Evolutionary conservation across 2,888 invertebrate genomes (phyloP).

Genomic region (Sarcophaga variegata): DNA sequence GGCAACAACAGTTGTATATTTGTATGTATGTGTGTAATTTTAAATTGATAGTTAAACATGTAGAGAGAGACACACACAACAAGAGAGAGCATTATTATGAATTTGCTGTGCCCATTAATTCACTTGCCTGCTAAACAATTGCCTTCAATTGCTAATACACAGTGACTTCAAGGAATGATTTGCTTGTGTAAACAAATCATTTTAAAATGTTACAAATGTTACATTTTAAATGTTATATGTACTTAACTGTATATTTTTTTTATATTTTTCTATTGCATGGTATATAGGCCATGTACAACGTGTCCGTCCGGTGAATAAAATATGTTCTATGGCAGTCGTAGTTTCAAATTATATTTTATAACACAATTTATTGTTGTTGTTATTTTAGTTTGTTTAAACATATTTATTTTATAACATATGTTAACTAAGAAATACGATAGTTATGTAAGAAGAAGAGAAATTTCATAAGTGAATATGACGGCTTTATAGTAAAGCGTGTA

Average conservation of each 20-base stretch:
- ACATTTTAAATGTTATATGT: not conserved
- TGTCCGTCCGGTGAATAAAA: not conserved
- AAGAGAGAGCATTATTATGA: not conserved
- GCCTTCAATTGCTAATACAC: not conserved
- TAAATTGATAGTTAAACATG: constrained; percentile 47
- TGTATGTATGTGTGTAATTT: constrained; percentile 1
- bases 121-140: constrained; percentile 41
- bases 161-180: not conserved
- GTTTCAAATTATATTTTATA: constrained; percentile 12
- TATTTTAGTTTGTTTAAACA: no score
- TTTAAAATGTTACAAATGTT: not conserved
- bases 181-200: not conserved
- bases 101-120: constrained; percentile 30
- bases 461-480: no score
- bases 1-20: not conserved
- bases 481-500: no score
- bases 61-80: no score
- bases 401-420: no score
- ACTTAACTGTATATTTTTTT: constrained; percentile 46
- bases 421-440: no score
- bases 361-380: no score
- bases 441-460: no score
- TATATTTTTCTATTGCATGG: not conserved
- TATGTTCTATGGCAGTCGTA: not conserved
- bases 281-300: constrained; percentile 1